Evolutionary conservation across 2,888 invertebrate genomes (phyloP).

Genomic region (Tetragonisca angustula): DNA sequence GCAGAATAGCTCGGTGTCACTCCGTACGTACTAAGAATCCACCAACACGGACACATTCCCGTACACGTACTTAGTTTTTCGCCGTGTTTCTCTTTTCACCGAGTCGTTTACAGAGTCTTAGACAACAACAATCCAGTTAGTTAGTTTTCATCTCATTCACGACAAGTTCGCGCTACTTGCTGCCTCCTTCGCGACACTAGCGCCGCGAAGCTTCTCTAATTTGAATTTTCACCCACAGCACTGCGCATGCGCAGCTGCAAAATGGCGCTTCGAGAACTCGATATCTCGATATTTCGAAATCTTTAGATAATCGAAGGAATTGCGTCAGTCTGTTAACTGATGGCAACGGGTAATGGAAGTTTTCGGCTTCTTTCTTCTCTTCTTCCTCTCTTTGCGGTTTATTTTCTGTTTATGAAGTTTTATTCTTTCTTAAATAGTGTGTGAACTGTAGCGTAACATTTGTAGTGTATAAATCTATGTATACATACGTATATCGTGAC

Average conservation of each 20-base stretch:
- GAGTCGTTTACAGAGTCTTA: not conserved
- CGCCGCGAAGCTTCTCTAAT: constrained; percentile 11
- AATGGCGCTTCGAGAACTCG: not conserved
- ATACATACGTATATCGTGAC: too few relatives aligned
- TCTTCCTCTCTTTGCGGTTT: not conserved
- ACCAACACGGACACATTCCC: constrained; percentile 10
- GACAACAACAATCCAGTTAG: not conserved
- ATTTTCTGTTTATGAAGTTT: too few relatives aligned
- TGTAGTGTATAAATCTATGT: not conserved
- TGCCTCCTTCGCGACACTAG: not conserved
- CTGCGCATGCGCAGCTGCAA: not conserved
- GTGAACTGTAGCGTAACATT: too few relatives aligned
- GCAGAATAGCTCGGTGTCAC: constrained; percentile 30
- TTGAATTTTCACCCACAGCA: not conserved
- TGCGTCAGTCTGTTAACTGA: not conserved
- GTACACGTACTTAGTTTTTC: not conserved
- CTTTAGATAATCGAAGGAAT: not conserved
- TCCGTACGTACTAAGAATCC: constrained; percentile 34
- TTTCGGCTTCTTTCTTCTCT: not conserved
- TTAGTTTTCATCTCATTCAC: constrained; percentile 8
- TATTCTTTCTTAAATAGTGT: not conserved
- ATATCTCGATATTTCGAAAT: not conserved
- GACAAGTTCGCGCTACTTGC: not conserved
- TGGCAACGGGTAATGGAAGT: not conserved
- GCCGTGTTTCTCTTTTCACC: not conserved